A percentile compares a stretch with the other conserved stretches of the same genome.
Evolutionary conservation across 1,140 invertebrate genomes (phyloP).

Genomic region (Formica selysi): DNA sequence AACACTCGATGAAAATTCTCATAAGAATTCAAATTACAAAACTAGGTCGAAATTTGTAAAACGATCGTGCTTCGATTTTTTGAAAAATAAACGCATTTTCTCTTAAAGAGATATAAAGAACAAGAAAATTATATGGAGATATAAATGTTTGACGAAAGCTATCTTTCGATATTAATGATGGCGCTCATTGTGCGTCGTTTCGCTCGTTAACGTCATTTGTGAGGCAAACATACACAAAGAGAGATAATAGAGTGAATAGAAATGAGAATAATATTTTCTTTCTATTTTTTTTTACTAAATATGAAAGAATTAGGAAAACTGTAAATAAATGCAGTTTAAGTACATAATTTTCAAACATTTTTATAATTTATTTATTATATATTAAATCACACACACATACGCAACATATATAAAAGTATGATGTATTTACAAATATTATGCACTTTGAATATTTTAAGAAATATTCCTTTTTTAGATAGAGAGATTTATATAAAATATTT

Average conservation of each 20-base stretch:
- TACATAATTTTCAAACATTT: neutral
- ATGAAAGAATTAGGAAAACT: too few species aligned
- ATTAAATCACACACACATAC: neutral
- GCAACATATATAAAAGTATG: neutral
- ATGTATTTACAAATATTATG: neutral
- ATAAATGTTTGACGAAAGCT: constrained; percentile 3
- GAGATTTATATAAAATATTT: too few species aligned
- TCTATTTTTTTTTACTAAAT: neutral
- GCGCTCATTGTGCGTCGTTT: constrained; percentile 14
- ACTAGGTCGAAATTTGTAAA: neutral
- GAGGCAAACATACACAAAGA: constrained; percentile 14
- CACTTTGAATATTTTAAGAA: neutral
- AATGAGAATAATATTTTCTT: constrained; percentile 17
- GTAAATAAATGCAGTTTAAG: too few species aligned
- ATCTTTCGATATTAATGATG: constrained; percentile 52
- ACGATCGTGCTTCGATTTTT: neutral
- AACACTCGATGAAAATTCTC: constrained; percentile 4
- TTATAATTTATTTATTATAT: constrained; percentile 12
- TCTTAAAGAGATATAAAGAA: neutral
- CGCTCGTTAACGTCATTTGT: constrained; percentile 40
- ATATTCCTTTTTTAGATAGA: neutral
- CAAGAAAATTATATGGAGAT: constrained; percentile 1
- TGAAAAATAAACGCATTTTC: neutral
- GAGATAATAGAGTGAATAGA: constrained; percentile 8
- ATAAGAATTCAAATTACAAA: neutral